Evolutionary conservation across 2,888 invertebrate species (phyloP).

Genomic region (Oxycera nigricornis): DNA sequence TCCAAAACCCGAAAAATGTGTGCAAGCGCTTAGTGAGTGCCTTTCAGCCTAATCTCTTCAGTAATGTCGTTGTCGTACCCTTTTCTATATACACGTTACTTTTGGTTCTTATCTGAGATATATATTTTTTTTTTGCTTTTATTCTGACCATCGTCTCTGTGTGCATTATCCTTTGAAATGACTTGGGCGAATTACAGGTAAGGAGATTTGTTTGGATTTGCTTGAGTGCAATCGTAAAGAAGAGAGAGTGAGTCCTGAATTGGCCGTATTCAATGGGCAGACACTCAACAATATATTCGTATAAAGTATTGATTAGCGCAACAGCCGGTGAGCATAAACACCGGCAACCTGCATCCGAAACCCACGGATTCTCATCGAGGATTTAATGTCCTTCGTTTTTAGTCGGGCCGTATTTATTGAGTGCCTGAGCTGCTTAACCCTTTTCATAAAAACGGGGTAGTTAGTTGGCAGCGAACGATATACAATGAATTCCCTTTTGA

Average conservation of each 20-base stretch:
- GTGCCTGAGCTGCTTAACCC: slow-evolving; percentile 8
- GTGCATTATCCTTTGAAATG: slow-evolving; percentile 28
- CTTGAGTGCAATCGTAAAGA: slow-evolving; percentile 34
- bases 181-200: slow-evolving; percentile 29
- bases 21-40: slow-evolving; percentile 33
- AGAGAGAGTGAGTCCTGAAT: background rate
- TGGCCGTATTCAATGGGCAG: background rate
- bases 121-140: background rate
- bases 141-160: background rate
- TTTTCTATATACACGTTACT: slow-evolving; percentile 18
- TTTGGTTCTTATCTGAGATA: slow-evolving; percentile 7
- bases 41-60: slow-evolving; percentile 43
- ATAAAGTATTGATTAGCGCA: slow-evolving; percentile 27
- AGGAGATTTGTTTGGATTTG: slow-evolving; percentile 39
- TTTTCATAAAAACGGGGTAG: background rate
- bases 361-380: background rate
- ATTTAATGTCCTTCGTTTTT: background rate
- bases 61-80: slow-evolving; percentile 32
- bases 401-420: background rate
- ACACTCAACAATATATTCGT: slow-evolving; percentile 13
- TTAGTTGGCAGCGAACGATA: background rate
- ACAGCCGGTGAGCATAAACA: background rate
- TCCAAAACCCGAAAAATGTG: slow-evolving; percentile 25
- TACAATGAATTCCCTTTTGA: slow-evolving; percentile 9
- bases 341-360: background rate